Conservation (phyloP, 37 sponge, comb jelly and placozoan species). For the Aphrocallistes beatrix region DNA sequence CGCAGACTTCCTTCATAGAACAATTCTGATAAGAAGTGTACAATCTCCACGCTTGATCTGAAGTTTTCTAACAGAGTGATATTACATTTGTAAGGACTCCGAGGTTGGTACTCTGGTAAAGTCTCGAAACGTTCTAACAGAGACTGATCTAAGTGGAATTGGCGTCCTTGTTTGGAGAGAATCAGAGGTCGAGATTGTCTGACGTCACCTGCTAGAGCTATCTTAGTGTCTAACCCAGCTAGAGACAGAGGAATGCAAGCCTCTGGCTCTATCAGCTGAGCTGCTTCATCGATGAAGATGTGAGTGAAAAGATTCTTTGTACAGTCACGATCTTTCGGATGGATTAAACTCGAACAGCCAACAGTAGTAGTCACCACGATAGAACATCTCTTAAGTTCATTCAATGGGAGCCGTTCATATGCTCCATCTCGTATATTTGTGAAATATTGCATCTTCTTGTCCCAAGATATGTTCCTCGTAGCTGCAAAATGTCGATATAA, state of each 20-base stretch:
- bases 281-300: constrained; percentile 2
- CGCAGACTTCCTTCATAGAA: not conserved
- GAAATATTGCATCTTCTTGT: not conserved
- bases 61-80: not conserved
- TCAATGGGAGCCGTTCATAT: not conserved
- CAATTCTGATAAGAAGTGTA: not conserved
- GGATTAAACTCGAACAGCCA: not conserved
- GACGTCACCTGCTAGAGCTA: not conserved
- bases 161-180: not conserved
- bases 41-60: not conserved
- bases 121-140: not conserved
- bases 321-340: not conserved
- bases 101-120: not conserved
- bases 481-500: not conserved
- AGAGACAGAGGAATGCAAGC: not conserved
- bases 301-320: not conserved
- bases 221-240: not conserved
- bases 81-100: not conserved
- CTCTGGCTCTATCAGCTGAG: not conserved
- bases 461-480: not conserved
- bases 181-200: not conserved
- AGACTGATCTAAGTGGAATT: not conserved
- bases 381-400: not conserved
- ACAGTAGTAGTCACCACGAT: not conserved
- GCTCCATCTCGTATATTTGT: not conserved